These are phyloP conservation scores for Dysidea cf. avara DNA, from an alignment of 37 sponge, comb jelly and placozoan genomes.

Conservation along the genomic window DNA sequence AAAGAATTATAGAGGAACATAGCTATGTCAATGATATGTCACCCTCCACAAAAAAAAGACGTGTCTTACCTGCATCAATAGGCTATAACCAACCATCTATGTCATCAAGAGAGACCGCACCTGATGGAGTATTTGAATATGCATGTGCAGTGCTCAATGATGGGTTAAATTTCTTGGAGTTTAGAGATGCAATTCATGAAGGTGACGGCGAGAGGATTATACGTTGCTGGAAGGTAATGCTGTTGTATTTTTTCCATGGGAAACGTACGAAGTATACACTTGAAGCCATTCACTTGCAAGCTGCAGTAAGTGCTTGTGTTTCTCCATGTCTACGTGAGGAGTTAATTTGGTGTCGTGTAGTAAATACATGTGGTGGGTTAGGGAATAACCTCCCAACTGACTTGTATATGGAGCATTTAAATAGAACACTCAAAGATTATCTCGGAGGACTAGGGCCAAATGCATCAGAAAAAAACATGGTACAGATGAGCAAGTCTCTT, in stretches of 20 bases:
- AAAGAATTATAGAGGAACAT: background rate
- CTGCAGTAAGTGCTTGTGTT: constrained; percentile 3
- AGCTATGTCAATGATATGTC: no score
- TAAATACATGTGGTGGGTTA: constrained; percentile 18
- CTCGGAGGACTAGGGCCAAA: constrained; percentile 7
- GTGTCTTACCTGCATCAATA: no score
- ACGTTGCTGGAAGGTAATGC: constrained; percentile 38
- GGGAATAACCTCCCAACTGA: constrained; percentile 18
- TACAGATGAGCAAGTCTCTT: constrained; percentile 6
- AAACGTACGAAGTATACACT: constrained; percentile 29
- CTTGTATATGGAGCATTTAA: constrained; percentile 21
- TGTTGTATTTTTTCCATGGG: constrained; percentile 11
- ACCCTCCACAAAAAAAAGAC: no score
- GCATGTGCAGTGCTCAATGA: constrained; percentile 23
- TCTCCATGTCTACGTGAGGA: constrained; percentile 16
- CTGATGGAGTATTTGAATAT: constrained; percentile 28
- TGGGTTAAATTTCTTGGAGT: constrained; percentile 10
- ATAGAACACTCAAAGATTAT: background rate
- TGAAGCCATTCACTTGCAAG: constrained; percentile 9
- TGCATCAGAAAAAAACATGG: background rate
- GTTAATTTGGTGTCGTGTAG: constrained; percentile 19
- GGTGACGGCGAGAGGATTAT: constrained; percentile 35
- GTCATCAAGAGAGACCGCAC: background rate
- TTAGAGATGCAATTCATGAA: constrained; percentile 36
- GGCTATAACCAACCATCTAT: no score